Percentiles rank a stretch among this genome's conserved stretches.
These are phyloP conservation scores for Peromyscus leucopus DNA, from an alignment of 2,113 vertebrate genomes.

Conservation along the genomic window DNA sequence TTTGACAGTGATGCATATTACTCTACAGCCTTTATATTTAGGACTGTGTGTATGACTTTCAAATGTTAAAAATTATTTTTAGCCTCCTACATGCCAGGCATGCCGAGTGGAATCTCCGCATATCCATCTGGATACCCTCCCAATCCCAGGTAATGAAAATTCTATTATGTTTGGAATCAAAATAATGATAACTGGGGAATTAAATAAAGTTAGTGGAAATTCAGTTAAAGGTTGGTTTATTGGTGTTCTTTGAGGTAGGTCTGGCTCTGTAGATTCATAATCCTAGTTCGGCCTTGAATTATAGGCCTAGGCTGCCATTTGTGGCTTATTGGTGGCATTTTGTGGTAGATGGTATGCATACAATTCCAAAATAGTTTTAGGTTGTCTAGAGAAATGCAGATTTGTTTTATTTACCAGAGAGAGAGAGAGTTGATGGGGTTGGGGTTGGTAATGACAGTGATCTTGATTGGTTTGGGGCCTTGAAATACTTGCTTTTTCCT, in stretches of 20 bases:
- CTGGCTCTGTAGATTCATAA: background rate
- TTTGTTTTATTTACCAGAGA: background rate
- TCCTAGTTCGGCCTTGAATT: background rate
- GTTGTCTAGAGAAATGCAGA: background rate
- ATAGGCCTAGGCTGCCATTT: background rate
- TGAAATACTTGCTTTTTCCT: slow-evolving; percentile 49
- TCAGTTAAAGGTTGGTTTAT: slow-evolving; percentile 28
- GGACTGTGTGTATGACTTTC: slow-evolving; percentile 40
- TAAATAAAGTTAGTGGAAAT: slow-evolving; percentile 61
- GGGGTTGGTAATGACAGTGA: background rate
- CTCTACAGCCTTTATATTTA: slow-evolving; percentile 20
- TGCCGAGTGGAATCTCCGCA: slow-evolving; percentile 92
- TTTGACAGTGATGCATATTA: slow-evolving; percentile 53
- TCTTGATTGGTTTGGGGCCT: slow-evolving; percentile 41
- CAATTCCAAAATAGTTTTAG: slow-evolving; percentile 34
- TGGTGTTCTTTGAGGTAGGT: background rate
- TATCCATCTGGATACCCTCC: slow-evolving; percentile 92
- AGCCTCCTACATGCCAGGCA: slow-evolving; percentile 97
- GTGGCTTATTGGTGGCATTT: background rate
- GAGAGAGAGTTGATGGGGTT: background rate
- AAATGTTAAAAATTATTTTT: slow-evolving; percentile 82
- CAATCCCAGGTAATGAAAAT: slow-evolving; percentile 92
- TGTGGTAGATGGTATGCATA: background rate
- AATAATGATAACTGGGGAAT: slow-evolving; percentile 51
- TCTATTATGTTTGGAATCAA: slow-evolving; percentile 42